Evolutionary conservation across 1,140 invertebrate species (phyloP).

Genomic region (Amphibalanus amphitrite): DNA sequence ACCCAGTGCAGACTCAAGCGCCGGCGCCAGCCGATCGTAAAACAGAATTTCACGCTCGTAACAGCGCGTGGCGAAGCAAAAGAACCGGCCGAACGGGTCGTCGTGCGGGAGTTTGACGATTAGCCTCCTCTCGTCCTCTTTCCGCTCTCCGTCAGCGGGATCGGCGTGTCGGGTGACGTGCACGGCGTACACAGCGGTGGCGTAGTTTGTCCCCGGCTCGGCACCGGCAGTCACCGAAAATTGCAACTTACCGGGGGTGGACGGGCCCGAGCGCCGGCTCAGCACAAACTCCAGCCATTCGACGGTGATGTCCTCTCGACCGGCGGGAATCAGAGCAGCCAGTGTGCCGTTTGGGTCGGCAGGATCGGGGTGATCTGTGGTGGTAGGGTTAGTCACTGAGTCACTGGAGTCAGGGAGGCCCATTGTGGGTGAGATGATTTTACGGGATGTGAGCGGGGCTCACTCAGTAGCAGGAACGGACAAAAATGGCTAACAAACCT

Average conservation of each 20-base stretch:
- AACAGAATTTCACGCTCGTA: neutral
- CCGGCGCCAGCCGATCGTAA: neutral
- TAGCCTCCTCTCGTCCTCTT: too few relatives aligned
- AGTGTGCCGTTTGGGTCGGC: too few relatives aligned
- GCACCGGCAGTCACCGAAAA: neutral
- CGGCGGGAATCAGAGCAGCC: neutral
- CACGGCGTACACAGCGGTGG: conserved; percentile 2
- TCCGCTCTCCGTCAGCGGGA: too few relatives aligned
- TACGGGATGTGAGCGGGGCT: too few relatives aligned
- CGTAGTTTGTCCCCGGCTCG: neutral
- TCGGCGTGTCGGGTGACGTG: too few relatives aligned
- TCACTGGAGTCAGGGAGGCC: too few relatives aligned
- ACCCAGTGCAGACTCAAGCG: neutral
- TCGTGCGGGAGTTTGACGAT: conserved; percentile 4
- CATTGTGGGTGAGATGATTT: too few relatives aligned
- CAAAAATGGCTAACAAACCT: too few relatives aligned
- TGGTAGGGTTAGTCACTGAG: too few relatives aligned
- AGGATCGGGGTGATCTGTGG: too few relatives aligned
- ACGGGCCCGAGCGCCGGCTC: neutral
- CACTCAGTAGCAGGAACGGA: too few relatives aligned
- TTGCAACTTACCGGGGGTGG: neutral
- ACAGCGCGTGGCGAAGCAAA: neutral
- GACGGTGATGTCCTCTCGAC: neutral
- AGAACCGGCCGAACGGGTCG: conserved; percentile 1
- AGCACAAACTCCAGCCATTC: neutral